These are phyloP conservation scores for Brachyistius frenatus DNA, from an alignment of 2,113 vertebrate species.

Conservation along the genomic window DNA sequence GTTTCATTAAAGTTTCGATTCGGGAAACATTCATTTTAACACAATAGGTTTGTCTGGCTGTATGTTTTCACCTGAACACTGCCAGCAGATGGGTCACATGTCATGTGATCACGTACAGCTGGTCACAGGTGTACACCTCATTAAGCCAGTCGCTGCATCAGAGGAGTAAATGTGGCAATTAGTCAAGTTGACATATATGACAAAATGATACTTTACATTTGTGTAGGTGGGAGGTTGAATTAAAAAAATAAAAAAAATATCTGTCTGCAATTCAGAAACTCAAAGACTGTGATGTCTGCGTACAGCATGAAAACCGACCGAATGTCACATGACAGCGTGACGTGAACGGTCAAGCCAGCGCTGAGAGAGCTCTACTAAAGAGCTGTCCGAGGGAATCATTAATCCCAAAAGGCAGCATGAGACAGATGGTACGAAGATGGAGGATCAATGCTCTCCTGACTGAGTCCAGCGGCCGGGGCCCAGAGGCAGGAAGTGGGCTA, in stretches of 20 bases:
- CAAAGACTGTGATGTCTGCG: neutral
- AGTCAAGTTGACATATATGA: neutral
- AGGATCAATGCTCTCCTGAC: slow-evolving; percentile 73
- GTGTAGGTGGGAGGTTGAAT: neutral
- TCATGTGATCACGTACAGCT: neutral
- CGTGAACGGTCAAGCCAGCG: slow-evolving; percentile 54
- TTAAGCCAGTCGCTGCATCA: neutral
- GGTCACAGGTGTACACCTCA: slow-evolving; percentile 8
- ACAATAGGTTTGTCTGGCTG: neutral
- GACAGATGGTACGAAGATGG: slow-evolving; percentile 82
- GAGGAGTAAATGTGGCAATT: neutral
- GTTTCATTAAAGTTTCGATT: neutral
- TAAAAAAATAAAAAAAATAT: neutral
- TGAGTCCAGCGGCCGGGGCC: slow-evolving; percentile 46
- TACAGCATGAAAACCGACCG: neutral
- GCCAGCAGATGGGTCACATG: neutral
- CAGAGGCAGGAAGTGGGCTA: slow-evolving; percentile 72
- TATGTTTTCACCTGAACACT: neutral
- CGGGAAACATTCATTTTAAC: neutral
- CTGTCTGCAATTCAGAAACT: neutral
- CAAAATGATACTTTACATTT: no score
- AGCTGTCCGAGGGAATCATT: slow-evolving; percentile 77
- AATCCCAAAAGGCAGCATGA: slow-evolving; percentile 78
- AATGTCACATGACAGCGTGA: slow-evolving; percentile 67
- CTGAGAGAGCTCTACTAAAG: slow-evolving; percentile 68